A percentile compares a stretch with the other conserved stretches of the same genome.
These are phyloP conservation scores for Eucidaris tribuloides DNA, from an alignment of 35 echinoderm and acorn worm genomes.

Conservation along the genomic window DNA sequence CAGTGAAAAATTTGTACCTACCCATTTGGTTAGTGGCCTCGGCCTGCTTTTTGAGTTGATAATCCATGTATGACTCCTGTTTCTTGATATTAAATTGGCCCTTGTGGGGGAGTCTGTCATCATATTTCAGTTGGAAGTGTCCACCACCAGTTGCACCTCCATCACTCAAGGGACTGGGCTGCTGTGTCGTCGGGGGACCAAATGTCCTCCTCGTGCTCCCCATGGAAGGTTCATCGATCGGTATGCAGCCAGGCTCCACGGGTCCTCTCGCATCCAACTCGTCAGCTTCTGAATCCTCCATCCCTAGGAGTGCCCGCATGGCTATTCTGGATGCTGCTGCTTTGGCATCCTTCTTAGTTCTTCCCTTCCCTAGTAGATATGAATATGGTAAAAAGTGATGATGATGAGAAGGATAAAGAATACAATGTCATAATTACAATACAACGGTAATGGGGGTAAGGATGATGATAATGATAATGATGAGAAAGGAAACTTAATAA, in stretches of 20 bases:
- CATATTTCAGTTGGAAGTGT: constrained; percentile 61
- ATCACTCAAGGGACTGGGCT: neutral
- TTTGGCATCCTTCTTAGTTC: constrained; percentile 74
- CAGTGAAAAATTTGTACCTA: no score
- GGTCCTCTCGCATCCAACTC: constrained; percentile 14
- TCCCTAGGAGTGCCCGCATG: constrained; percentile 35
- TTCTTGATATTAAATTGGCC: constrained; percentile 35
- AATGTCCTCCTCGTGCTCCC: neutral
- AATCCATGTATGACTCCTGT: constrained; percentile 32
- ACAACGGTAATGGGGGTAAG: no score
- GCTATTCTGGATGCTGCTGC: constrained; percentile 39
- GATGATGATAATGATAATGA: no score
- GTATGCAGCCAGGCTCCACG: neutral
- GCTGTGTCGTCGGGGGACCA: neutral
- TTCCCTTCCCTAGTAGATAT: constrained; percentile 49
- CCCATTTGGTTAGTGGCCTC: constrained; percentile 6
- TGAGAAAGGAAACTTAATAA: no score
- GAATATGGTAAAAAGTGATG: no score
- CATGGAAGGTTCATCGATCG: neutral
- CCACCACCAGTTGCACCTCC: constrained; percentile 11
- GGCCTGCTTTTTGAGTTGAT: constrained; percentile 31
- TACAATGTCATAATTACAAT: no score
- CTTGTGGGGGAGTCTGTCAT: constrained; percentile 11
- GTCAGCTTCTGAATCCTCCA: constrained; percentile 48
- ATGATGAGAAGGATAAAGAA: no score